A percentile compares a stretch with the other conserved stretches of the same genome.
Evolutionary conservation across 2,113 vertebrate species (phyloP).

Genomic region (Dromas ardeola): DNA sequence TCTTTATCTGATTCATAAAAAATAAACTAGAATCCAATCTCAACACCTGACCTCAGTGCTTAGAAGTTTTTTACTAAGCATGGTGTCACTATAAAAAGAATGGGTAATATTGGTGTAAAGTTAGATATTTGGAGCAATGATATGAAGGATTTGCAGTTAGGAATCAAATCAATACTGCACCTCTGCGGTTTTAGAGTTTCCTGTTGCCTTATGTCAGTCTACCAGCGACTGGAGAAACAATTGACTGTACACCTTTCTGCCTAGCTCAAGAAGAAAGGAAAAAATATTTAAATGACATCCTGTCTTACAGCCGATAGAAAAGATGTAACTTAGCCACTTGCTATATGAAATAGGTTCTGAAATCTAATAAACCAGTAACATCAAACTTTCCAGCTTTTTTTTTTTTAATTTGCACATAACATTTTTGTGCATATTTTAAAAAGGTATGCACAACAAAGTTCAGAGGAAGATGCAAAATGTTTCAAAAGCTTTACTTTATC

Average conservation of each 20-base stretch:
- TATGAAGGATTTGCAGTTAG: constrained; percentile 77
- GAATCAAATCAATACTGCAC: constrained; percentile 76
- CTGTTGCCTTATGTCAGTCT: constrained; percentile 60
- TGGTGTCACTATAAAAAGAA: constrained; percentile 87
- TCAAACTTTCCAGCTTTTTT: background rate
- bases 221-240: constrained; percentile 62
- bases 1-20: constrained; percentile 98
- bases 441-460: background rate
- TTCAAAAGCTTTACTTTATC: constrained; percentile 11
- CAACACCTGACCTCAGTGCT: constrained; percentile 90
- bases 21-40: constrained; percentile 92
- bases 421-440: background rate
- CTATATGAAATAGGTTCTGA: background rate
- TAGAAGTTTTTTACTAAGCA: constrained; percentile 86
- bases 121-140: constrained; percentile 81
- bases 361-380: constrained; percentile 11
- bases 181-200: constrained; percentile 72
- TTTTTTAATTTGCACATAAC: background rate
- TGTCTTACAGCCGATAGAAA: background rate
- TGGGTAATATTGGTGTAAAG: constrained; percentile 84
- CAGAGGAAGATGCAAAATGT: background rate
- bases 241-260: constrained; percentile 13
- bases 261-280: constrained; percentile 44
- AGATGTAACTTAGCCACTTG: background rate
- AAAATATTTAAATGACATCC: constrained; percentile 47